phyloP scores from a whole-genome alignment of 64 coral and sea anemone genomes.

The Stichodactyla mertensii region DNA sequence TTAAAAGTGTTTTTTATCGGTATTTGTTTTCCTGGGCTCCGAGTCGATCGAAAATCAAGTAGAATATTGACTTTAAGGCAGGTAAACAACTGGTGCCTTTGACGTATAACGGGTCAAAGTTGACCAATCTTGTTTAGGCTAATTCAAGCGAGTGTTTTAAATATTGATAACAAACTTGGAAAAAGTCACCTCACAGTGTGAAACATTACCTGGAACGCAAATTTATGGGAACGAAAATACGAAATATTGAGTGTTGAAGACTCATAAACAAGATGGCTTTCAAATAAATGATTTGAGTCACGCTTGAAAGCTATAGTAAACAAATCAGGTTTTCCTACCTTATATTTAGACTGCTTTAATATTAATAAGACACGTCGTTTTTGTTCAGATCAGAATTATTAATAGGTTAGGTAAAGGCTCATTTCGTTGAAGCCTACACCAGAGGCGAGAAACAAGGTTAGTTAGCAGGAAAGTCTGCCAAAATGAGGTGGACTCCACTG shows the following conservation, averaged over 20 bases:
- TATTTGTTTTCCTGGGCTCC: not conserved
- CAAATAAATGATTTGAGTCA: not conserved
- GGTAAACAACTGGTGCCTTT: not conserved
- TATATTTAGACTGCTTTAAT: not conserved
- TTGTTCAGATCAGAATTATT: constrained; percentile 88
- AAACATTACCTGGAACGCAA: not conserved
- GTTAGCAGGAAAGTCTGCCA: constrained; percentile 39
- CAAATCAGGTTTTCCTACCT: not conserved
- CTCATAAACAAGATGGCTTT: not conserved
- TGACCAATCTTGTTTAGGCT: not conserved
- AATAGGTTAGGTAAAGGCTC: constrained; percentile 75
- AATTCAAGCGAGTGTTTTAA: not conserved
- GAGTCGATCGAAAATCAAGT: not conserved
- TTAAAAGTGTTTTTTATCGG: not conserved
- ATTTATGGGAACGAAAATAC: not conserved
- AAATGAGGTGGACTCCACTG: constrained; percentile 55
- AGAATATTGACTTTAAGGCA: not conserved
- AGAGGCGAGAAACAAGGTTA: not conserved
- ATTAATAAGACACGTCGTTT: constrained; percentile 91
- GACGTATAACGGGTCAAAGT: constrained; percentile 8
- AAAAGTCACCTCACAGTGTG: not conserved
- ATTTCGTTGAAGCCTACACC: not conserved
- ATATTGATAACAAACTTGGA: not conserved
- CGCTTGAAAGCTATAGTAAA: not conserved
- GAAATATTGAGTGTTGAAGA: not conserved